phyloP scores from a whole-genome alignment of 2,113 vertebrate species.

The Chloroceryle aenea region DNA sequence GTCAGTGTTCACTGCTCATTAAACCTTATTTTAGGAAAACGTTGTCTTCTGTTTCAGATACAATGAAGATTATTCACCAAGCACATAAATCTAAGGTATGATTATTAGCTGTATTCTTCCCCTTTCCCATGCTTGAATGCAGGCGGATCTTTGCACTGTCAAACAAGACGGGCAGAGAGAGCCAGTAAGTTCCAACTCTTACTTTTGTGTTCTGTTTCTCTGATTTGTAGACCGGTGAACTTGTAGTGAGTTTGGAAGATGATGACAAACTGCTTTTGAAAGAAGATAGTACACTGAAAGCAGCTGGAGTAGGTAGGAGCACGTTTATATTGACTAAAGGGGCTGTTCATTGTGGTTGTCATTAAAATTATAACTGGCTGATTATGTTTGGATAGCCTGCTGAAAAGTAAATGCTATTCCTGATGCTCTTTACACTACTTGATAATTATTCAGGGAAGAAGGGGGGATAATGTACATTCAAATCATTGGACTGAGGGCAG shows the following conservation, averaged over 20 bases:
- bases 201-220: not conserved
- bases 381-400: slow-evolving; percentile 58
- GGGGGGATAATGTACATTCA: slow-evolving; percentile 41
- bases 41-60: slow-evolving; percentile 82
- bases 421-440: slow-evolving; percentile 33
- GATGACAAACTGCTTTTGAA: slow-evolving; percentile 86
- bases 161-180: not conserved
- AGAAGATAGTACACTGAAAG: slow-evolving; percentile 78
- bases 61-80: slow-evolving; percentile 94
- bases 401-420: slow-evolving; percentile 62
- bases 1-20: not conserved
- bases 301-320: slow-evolving; percentile 85
- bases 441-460: slow-evolving; percentile 63
- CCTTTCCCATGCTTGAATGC: not conserved
- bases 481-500: slow-evolving; percentile 60
- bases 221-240: slow-evolving; percentile 87
- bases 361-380: slow-evolving; percentile 24
- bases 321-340: not conserved
- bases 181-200: not conserved
- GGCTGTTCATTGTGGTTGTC: not conserved
- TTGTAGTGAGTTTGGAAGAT: slow-evolving; percentile 91
- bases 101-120: not conserved
- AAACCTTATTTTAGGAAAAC: not conserved
- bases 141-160: not conserved
- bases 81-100: slow-evolving; percentile 92